Evolutionary conservation across 2,888 invertebrate genomes (phyloP).

Genomic region (Keiferia lycopersicella): DNA sequence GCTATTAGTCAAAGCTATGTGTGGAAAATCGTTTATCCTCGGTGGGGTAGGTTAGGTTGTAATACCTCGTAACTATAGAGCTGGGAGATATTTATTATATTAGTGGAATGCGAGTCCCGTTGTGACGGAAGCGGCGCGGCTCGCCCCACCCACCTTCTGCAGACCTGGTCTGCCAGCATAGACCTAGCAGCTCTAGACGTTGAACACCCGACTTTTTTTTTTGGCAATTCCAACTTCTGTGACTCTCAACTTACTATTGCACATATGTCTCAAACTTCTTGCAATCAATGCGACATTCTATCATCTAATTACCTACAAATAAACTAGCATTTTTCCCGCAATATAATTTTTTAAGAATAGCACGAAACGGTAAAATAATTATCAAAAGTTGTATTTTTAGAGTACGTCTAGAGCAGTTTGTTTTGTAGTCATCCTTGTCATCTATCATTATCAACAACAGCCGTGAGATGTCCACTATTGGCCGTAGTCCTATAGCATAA

Average conservation of each 20-base stretch:
- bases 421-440: too few species aligned
- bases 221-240: not conserved
- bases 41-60: conserved; percentile 2
- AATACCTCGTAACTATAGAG: conserved; percentile 15
- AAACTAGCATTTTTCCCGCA: too few species aligned
- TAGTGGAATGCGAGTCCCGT: conserved; percentile 59
- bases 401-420: too few species aligned
- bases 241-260: not conserved
- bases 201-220: not conserved
- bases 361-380: too few species aligned
- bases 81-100: conserved; percentile 23
- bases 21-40: conserved; percentile 11
- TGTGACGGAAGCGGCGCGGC: conserved; percentile 47
- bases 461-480: too few species aligned
- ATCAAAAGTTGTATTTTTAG: too few species aligned
- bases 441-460: too few species aligned
- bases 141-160: conserved; percentile 38
- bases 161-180: not conserved
- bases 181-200: not conserved
- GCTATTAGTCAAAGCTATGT: not conserved
- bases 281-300: too few species aligned
- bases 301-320: too few species aligned
- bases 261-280: too few species aligned
- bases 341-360: too few species aligned
- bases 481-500: too few species aligned